Percentiles rank a stretch among this genome's conserved stretches.
These are phyloP conservation scores for Seriola quinqueradiata DNA, from an alignment of 2,113 vertebrate genomes.

Conservation along the genomic window DNA sequence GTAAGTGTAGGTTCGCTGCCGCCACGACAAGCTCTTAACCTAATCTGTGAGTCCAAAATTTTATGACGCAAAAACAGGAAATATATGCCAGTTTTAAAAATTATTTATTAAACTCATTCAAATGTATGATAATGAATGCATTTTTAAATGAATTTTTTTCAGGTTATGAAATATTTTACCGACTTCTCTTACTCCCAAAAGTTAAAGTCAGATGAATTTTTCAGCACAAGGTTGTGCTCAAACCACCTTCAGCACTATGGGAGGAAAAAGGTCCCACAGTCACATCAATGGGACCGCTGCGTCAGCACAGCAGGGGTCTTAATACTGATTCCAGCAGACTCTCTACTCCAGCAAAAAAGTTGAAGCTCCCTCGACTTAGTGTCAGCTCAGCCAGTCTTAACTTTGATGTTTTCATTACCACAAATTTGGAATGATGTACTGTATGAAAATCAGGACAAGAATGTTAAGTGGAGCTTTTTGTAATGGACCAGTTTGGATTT, in stretches of 20 bases:
- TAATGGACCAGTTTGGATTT: background rate
- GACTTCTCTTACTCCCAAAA: background rate
- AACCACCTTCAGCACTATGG: background rate
- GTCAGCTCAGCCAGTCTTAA: no score
- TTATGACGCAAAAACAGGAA: constrained; percentile 11
- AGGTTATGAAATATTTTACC: background rate
- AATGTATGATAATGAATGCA: background rate
- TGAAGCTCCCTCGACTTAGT: no score
- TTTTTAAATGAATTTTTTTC: background rate
- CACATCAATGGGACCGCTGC: no score
- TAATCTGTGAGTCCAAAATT: background rate
- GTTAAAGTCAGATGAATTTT: background rate
- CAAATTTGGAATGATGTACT: no score
- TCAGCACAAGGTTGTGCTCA: no score
- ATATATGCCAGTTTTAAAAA: background rate
- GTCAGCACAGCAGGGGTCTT: no score
- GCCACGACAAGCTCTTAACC: background rate
- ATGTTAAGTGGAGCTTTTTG: background rate
- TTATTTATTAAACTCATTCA: background rate
- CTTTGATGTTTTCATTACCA: no score
- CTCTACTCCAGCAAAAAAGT: no score
- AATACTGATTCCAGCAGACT: no score
- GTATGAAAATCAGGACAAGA: background rate
- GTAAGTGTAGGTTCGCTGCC: constrained; percentile 12
- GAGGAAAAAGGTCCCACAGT: background rate